These are phyloP conservation scores for Pipistrellus kuhlii DNA, from an alignment of 2,797 vertebrate genomes.

Conservation along the genomic window DNA sequence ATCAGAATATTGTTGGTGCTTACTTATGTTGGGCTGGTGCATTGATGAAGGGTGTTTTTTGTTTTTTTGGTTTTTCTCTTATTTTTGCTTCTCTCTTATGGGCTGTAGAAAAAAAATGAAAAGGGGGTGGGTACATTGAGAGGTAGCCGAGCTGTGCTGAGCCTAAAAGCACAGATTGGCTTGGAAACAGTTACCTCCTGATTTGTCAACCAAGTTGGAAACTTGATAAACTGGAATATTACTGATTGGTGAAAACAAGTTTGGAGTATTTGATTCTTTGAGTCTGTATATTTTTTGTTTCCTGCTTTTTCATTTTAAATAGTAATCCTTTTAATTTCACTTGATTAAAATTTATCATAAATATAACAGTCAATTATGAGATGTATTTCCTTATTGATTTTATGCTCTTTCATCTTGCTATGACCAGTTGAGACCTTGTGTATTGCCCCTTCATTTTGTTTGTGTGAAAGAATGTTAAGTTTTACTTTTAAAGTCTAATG, in stretches of 20 bases:
- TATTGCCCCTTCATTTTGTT: constrained; percentile 1
- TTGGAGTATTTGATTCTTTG: neutral
- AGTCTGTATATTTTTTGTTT: neutral
- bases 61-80: neutral
- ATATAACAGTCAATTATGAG: neutral
- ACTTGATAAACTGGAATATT: neutral
- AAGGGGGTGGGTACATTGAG: neutral
- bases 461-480: neutral
- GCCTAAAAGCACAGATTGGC: neutral
- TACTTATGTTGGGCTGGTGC: neutral
- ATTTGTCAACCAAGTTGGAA: neutral
- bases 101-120: neutral
- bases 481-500: constrained; percentile 53
- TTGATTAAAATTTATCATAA: neutral
- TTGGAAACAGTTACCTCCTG: neutral
- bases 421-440: neutral
- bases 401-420: neutral
- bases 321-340: neutral
- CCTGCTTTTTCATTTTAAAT: constrained; percentile 4
- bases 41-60: neutral
- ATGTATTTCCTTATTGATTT: neutral
- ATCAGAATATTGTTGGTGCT: neutral
- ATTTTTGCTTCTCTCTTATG: neutral
- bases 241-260: neutral
- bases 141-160: neutral